phyloP scores from a whole-genome alignment of 1,140 invertebrate species.

The Oncopeltus fasciatus region DNA sequence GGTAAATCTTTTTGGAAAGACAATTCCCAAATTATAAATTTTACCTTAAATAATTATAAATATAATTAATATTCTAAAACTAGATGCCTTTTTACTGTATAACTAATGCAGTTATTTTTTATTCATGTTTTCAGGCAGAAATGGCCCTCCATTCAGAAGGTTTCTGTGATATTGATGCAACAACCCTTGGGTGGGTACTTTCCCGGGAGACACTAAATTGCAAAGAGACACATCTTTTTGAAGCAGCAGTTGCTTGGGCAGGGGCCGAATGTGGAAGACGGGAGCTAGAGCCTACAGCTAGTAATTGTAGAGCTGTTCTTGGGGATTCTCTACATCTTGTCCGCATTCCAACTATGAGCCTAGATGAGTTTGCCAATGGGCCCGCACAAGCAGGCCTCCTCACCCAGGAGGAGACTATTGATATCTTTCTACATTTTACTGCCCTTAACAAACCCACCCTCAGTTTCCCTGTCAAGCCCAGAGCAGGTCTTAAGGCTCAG shows the following conservation, averaged over 20 bases:
- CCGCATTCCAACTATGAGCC: conserved; percentile 74
- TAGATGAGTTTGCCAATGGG: conserved; percentile 82
- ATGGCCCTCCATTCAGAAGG: conserved; percentile 85
- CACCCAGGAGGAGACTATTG: conserved; percentile 77
- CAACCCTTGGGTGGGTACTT: conserved; percentile 74
- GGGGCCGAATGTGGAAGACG: conserved; percentile 65
- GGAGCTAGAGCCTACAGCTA: conserved; percentile 53
- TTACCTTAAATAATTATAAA: too few relatives aligned
- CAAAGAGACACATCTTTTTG: conserved; percentile 77
- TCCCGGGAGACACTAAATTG: conserved; percentile 79
- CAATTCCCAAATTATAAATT: too few relatives aligned
- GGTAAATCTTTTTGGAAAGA: too few relatives aligned
- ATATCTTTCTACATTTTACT: conserved; percentile 81
- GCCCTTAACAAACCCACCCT: conserved; percentile 67
- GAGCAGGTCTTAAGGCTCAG: conserved; percentile 77
- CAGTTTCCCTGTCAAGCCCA: conserved; percentile 61
- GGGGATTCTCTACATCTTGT: conserved; percentile 70
- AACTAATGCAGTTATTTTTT: too few relatives aligned
- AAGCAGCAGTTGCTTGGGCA: conserved; percentile 80
- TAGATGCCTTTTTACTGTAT: too few relatives aligned
- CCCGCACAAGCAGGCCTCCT: conserved; percentile 77
- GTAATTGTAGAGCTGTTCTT: conserved; percentile 49
- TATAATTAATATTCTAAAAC: too few relatives aligned
- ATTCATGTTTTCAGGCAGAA: conserved; percentile 63
- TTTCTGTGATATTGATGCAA: conserved; percentile 80